Conservation (phyloP, 2,113 vertebrate species). For the Gymnogyps californianus region DNA sequence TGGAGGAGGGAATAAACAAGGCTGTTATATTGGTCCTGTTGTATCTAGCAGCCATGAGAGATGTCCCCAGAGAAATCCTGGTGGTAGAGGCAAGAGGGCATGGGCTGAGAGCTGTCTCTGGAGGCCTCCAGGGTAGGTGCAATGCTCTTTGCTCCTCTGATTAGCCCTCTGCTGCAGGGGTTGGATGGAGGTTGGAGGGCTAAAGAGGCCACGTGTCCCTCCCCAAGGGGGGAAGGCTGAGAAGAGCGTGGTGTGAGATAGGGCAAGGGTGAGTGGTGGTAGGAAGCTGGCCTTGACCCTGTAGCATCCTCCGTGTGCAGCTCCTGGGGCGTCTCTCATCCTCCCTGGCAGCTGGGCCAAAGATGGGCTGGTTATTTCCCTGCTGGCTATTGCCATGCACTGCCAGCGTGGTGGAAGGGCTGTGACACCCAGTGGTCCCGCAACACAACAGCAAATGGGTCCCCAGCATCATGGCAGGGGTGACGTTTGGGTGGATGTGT, state of each 20-base stretch:
- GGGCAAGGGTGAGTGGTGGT: neutral
- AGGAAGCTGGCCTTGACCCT: neutral
- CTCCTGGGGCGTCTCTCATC: neutral
- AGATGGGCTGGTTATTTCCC: neutral
- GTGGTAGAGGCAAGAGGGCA: neutral
- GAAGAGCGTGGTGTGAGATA: neutral
- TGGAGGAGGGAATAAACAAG: neutral
- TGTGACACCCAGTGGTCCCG: constrained; percentile 40
- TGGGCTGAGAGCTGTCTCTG: neutral
- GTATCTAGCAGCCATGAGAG: neutral
- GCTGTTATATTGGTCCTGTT: neutral
- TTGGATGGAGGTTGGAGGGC: neutral
- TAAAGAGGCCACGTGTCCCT: neutral
- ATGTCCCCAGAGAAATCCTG: neutral
- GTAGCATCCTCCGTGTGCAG: neutral
- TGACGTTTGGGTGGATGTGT: neutral
- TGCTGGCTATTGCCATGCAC: neutral
- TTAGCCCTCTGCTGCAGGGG: neutral
- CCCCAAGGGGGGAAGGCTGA: neutral
- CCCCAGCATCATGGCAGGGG: neutral
- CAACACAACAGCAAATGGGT: neutral
- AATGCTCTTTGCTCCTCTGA: neutral
- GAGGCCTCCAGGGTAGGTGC: neutral
- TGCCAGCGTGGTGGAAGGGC: neutral
- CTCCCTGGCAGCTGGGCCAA: neutral